phyloP scores from a whole-genome alignment of 2,797 vertebrate genomes.

The Bradypodion ventrale region DNA sequence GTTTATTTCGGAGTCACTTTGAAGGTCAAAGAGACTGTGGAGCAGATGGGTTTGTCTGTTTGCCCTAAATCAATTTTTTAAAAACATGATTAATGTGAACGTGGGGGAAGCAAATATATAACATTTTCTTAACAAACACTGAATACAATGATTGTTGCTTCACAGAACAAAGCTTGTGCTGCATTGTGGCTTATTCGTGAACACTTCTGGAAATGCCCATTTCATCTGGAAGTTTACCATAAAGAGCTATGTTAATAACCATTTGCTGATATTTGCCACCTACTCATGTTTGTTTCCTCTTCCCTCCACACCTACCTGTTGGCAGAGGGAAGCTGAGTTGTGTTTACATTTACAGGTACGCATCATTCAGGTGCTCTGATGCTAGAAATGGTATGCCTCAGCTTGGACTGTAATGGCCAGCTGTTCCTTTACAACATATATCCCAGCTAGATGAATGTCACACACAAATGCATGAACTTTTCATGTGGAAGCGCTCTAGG shows the following conservation, averaged over 20 bases:
- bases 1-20: neutral
- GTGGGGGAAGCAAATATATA: neutral
- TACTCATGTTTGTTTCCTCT: rapidly evolving
- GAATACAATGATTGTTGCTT: neutral
- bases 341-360: rapidly evolving
- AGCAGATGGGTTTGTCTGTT: neutral
- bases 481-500: neutral
- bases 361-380: rapidly evolving
- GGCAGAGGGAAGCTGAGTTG: neutral
- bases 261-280: neutral
- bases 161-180: neutral
- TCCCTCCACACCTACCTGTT: neutral
- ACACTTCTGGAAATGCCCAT: neutral
- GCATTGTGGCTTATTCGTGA: neutral
- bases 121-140: neutral
- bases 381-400: neutral
- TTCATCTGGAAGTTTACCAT: rapidly evolving
- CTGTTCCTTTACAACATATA: neutral
- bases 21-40: neutral
- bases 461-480: neutral
- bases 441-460: neutral
- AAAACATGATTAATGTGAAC: neutral
- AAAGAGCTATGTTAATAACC: rapidly evolving
- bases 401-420: neutral
- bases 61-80: neutral